These are phyloP conservation scores for Chironomus riparius DNA, from an alignment of 2,888 invertebrate species.

Conservation along the genomic window DNA sequence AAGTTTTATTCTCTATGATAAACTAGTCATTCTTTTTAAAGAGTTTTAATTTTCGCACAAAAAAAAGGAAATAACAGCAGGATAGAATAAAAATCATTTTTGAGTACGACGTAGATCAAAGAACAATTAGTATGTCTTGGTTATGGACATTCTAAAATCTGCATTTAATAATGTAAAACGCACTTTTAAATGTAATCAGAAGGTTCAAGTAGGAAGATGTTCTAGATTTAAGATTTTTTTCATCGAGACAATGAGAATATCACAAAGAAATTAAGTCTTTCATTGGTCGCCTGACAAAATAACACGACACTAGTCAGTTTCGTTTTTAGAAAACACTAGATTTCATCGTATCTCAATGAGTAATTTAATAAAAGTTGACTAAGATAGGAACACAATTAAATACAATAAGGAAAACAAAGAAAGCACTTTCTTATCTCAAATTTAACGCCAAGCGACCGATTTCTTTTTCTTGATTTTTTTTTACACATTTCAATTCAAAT, in stretches of 20 bases:
- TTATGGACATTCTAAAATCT: neutral
- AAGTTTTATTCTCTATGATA: neutral
- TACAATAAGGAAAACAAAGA: neutral
- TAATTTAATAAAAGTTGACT: neutral
- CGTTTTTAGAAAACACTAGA: neutral
- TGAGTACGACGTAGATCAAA: neutral
- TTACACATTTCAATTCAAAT: neutral
- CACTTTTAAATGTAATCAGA: no score
- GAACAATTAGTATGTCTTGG: neutral
- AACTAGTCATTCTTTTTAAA: neutral
- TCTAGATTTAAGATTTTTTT: no score
- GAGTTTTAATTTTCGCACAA: neutral
- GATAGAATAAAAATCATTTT: neutral
- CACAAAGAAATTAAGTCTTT: neutral
- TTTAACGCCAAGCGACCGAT: neutral
- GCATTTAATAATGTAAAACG: neutral
- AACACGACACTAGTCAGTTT: neutral
- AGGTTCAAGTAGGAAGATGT: no score
- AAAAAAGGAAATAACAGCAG: neutral
- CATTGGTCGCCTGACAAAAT: neutral
- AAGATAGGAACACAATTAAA: neutral
- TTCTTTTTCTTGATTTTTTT: neutral
- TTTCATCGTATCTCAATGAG: neutral
- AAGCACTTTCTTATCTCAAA: neutral
- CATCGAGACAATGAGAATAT: neutral